Base-by-base conservation (phyloP, 1,140 invertebrate genomes). In the Elymnias hypermnestra region DNA sequence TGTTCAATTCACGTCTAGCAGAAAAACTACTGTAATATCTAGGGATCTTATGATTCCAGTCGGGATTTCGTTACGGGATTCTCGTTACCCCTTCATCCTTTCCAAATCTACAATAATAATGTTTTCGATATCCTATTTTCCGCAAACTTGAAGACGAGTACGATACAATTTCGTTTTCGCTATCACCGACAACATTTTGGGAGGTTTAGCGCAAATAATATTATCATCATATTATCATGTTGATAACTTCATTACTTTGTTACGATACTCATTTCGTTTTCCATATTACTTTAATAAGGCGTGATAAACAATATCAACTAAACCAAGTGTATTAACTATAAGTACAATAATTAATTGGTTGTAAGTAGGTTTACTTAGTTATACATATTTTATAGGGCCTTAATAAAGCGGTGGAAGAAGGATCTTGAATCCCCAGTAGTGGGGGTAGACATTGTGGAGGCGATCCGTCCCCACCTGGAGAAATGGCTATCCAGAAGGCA, bases 71-170 rank as follows among this genome's bases (percentile, higher is more conserved):
- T 36, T 36, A 36, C 17, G 17, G 31, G 33, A 12, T 33, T 36
- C 33, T 18, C 33, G 33, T 36, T 36, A 36, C 18, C 33, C 33
- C 33, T 15, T 17, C 33, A 36, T 36, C 33, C 33, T 15, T 19
- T 36, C 15, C 33, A 36, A 36, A 36, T 36, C 15, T 36, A 19
- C 33, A 36, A 36, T 36, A 36, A 36, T 19, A n/a, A 36, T 36
- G 33, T 36, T 36, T 36, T 21, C 33, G 33, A 36, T 36, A 36
- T 36, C 33, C 33, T 12, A 36, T 36, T 33, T 33, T 33, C 29
- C 29, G 29, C 29, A 33, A 33, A 15, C 29, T 33, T 33, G 29
- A 33, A 33, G 29, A 33, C 13, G 29, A 14, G 29, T 15, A 15
- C 12, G 29, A 33, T 33, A 33, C 29, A 33, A 33, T 33, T 33